phyloP scores from a whole-genome alignment of 2,113 vertebrate genomes.

The Pomatostomus ruficeps region DNA sequence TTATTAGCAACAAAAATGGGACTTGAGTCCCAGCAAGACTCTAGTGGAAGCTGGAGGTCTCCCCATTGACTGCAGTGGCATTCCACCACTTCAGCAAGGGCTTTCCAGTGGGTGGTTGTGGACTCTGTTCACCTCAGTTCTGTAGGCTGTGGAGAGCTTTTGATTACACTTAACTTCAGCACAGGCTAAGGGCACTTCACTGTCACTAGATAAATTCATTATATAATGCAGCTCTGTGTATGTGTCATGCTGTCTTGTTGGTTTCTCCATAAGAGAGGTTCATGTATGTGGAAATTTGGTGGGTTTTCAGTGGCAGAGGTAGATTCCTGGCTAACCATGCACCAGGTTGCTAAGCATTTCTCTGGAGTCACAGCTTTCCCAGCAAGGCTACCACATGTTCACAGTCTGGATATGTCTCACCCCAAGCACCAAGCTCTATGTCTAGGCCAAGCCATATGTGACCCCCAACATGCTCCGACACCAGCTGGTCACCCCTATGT shows the following conservation, averaged over 20 bases:
- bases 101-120: background rate
- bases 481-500: fast-evolving
- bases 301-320: background rate
- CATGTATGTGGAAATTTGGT: fast-evolving
- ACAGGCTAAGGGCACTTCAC: background rate
- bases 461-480: background rate
- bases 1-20: background rate
- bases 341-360: background rate
- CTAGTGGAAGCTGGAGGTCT: background rate
- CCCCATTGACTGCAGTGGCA: background rate
- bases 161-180: background rate
- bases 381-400: fast-evolving
- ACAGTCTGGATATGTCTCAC: background rate
- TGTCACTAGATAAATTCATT: background rate
- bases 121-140: background rate
- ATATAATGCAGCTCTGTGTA: background rate
- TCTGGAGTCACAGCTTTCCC: background rate
- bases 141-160: background rate
- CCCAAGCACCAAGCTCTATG: background rate
- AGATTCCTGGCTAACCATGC: background rate
- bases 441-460: background rate
- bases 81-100: background rate
- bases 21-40: background rate
- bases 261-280: background rate
- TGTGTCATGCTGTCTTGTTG: background rate